phyloP scores from a whole-genome alignment of 2,113 vertebrate species.

The Alouatta palliata region DNA sequence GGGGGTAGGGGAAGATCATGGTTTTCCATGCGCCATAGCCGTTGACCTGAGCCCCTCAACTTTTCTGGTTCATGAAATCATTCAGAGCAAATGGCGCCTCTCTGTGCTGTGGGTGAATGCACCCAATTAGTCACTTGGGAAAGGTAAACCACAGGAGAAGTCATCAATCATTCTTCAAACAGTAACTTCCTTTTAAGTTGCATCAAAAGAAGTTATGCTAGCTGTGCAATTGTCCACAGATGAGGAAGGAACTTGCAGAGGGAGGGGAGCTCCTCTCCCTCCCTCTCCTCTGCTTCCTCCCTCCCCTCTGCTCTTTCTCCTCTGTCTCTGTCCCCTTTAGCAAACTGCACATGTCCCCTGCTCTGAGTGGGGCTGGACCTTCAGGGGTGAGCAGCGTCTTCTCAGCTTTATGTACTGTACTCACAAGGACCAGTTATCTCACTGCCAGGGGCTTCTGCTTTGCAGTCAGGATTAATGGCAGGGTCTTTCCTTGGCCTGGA shows the following conservation, averaged over 20 bases:
- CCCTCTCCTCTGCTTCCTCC: too few relatives aligned
- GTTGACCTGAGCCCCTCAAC: not conserved
- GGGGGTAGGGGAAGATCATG: not conserved
- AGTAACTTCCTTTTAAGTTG: not conserved
- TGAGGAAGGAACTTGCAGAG: not conserved
- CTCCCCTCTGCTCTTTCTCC: too few relatives aligned
- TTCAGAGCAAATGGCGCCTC: not conserved
- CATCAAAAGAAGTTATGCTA: not conserved
- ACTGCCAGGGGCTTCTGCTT: not conserved
- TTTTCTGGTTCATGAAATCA: rapidly evolving
- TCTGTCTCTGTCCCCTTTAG: not conserved
- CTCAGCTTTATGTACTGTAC: rapidly evolving
- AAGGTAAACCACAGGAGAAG: not conserved
- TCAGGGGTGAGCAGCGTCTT: not conserved
- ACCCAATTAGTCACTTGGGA: not conserved
- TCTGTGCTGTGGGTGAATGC: not conserved
- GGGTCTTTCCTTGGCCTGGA: not conserved
- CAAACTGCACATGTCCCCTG: rapidly evolving
- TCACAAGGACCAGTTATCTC: not conserved
- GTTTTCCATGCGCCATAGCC: not conserved
- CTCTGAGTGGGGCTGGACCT: not conserved
- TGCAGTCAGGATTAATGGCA: rapidly evolving
- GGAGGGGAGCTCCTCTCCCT: rapidly evolving
- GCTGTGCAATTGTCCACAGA: not conserved
- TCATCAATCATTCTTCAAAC: not conserved